phyloP scores from a whole-genome alignment of 30 jellyfish, hydroid and myxozoan species.

The Sanderia malayensis region DNA sequence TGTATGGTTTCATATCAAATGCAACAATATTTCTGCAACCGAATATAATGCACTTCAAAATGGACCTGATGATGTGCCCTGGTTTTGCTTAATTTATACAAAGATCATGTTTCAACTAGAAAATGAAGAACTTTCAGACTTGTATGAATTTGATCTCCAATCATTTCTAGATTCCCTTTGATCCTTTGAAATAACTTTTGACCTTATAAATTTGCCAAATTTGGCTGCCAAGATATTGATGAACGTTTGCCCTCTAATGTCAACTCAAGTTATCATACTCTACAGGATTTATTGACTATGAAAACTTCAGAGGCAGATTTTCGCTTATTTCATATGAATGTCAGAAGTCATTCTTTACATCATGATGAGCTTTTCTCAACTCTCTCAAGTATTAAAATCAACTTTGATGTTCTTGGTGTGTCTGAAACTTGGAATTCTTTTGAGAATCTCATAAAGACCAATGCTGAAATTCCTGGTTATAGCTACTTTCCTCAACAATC shows the following conservation, averaged over 20 bases:
- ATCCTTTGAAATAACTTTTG: constrained; percentile 37
- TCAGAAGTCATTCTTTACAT: constrained; percentile 41
- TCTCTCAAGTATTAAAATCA: constrained; percentile 43
- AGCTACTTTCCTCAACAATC: constrained; percentile 28
- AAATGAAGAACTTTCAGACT: constrained; percentile 34
- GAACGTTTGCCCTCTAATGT: constrained; percentile 61
- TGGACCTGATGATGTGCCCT: too few relatives aligned
- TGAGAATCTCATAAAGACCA: constrained; percentile 31
- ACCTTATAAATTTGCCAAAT: constrained; percentile 51
- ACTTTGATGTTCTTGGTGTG: constrained; percentile 57
- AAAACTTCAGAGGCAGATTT: constrained; percentile 33
- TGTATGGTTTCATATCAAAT: background rate
- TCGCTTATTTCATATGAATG: constrained; percentile 41
- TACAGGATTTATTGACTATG: constrained; percentile 35
- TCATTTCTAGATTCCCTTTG: constrained; percentile 39
- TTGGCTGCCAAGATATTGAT: constrained; percentile 49
- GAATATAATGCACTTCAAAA: background rate
- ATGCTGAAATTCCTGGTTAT: constrained; percentile 58
- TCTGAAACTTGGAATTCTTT: too few relatives aligned
- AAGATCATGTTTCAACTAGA: constrained; percentile 37
- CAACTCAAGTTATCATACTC: too few relatives aligned
- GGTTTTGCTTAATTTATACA: too few relatives aligned
- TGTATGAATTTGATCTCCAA: constrained; percentile 34
- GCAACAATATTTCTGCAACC: background rate
- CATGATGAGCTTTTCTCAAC: constrained; percentile 46